Conservation (phyloP, 2,888 invertebrate species). For the Geophilus truncorum region DNA sequence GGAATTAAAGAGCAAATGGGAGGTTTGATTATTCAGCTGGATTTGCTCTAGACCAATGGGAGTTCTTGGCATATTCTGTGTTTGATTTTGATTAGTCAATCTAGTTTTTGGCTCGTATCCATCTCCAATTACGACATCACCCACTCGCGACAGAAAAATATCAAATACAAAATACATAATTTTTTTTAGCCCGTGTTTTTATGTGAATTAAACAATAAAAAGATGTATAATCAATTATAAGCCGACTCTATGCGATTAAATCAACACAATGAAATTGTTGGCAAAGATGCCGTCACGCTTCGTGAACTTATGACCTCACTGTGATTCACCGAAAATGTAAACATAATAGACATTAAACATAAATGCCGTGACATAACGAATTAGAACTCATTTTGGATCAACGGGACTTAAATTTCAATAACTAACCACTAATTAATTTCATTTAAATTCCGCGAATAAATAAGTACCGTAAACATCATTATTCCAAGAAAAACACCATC, state of each 20-base stretch:
- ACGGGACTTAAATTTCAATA: too few species aligned
- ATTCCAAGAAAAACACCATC: too few species aligned
- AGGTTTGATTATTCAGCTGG: not conserved
- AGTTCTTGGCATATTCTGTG: not conserved
- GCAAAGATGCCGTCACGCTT: not conserved
- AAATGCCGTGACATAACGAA: not conserved
- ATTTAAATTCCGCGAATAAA: too few species aligned
- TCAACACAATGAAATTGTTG: not conserved
- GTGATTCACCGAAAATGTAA: not conserved
- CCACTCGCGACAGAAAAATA: not conserved
- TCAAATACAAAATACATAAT: constrained; percentile 7
- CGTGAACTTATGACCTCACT: not conserved
- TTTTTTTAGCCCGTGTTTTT: not conserved
- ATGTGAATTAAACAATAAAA: not conserved
- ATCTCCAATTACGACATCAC: not conserved
- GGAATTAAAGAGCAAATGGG: not conserved
- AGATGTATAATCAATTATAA: not conserved
- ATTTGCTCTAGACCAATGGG: not conserved
- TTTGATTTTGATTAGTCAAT: not conserved
- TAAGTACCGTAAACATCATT: too few species aligned
- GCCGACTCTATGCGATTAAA: not conserved
- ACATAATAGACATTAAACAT: not conserved
- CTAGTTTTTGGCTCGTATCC: not conserved
- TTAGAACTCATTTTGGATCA: not conserved
- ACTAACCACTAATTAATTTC: too few species aligned